phyloP scores from a whole-genome alignment of 2,113 vertebrate genomes.

The Onychorhynchus coronatus region DNA sequence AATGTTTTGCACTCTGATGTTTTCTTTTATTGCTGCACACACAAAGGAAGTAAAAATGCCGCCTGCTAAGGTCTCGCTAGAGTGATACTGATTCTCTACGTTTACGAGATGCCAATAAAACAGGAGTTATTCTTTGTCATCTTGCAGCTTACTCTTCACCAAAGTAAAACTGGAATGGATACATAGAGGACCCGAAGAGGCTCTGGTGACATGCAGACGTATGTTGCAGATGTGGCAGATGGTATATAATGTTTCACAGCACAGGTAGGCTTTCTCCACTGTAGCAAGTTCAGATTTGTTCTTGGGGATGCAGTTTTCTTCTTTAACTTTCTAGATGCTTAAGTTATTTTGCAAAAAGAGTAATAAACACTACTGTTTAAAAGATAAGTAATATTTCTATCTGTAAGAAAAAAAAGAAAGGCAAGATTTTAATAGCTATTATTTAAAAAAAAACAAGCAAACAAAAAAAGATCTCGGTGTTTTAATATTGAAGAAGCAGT shows the following conservation, averaged over 20 bases:
- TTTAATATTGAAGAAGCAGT: background rate
- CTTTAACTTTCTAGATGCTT: background rate
- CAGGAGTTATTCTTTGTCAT: background rate
- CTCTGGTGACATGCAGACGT: constrained; percentile 88
- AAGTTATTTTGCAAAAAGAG: background rate
- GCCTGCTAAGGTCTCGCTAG: background rate
- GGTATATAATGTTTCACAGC: constrained; percentile 80
- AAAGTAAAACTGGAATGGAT: constrained; percentile 91
- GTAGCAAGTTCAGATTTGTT: background rate
- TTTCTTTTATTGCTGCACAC: background rate
- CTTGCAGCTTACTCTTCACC: constrained; percentile 88
- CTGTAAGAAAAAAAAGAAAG: background rate
- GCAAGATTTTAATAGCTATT: background rate
- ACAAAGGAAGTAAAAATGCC: background rate
- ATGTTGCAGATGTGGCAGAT: constrained; percentile 92
- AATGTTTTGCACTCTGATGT: background rate
- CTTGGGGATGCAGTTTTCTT: background rate
- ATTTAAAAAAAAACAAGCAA: background rate
- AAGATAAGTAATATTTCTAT: background rate
- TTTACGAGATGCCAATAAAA: constrained; percentile 15
- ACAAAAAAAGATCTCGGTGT: background rate
- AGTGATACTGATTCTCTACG: background rate
- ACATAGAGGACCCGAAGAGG: constrained; percentile 84
- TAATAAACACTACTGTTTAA: background rate
- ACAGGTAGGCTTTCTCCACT: constrained; percentile 76